Evolutionary conservation across 2,797 vertebrate genomes (phyloP), one percentile per base, ranked within the genome.

Genomic region (Bufotes viridis): DNA sequence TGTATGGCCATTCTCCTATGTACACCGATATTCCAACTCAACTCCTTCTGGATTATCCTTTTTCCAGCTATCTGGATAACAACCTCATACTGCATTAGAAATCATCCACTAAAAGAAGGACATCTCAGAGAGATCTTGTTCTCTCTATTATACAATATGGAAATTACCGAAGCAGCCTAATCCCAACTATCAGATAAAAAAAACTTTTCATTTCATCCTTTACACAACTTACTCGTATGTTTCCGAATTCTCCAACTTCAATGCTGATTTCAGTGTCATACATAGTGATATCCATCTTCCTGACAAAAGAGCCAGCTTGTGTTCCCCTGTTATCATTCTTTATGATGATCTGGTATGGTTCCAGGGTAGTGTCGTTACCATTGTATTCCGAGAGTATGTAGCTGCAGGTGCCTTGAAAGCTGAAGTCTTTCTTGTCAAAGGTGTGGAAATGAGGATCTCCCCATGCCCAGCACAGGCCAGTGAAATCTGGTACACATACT

Each of bases 341-440:
- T 14, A 92, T 91, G 0, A 93, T 91, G 75, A 96, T 87, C 49
- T 94, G 92, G 90, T 96, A 96, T 53, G 85, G 90, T 20, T 92
- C 93, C 20, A 94, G 90, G 18, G 14, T 67, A 1, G 29, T 1
- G 7, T 83, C 81, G 6, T 24, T 22, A 5, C 88, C 88, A 3
- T 0, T 42, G 24, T 58, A 79, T 24, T 57, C 20, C 78, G 78
- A 24, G n/a, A 95, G 91, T 34, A 94, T 89, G 58, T 95, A 95
- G 55, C 93, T 93, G 87, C 95, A 94, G 81, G 93, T 93, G 13
- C 96, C 95, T 91, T 95, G 95, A 78, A 94, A 94, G 87, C 94
- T 82, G 88, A 90, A 96, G 75, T 79, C 72, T 29, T 17, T 87
- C 0, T 91, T 93, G 3, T 96, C 95, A 55, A 95, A 96, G 0